These are phyloP conservation scores for Amazona vittata DNA, from an alignment of 2,113 vertebrate genomes.

Conservation along the genomic window DNA sequence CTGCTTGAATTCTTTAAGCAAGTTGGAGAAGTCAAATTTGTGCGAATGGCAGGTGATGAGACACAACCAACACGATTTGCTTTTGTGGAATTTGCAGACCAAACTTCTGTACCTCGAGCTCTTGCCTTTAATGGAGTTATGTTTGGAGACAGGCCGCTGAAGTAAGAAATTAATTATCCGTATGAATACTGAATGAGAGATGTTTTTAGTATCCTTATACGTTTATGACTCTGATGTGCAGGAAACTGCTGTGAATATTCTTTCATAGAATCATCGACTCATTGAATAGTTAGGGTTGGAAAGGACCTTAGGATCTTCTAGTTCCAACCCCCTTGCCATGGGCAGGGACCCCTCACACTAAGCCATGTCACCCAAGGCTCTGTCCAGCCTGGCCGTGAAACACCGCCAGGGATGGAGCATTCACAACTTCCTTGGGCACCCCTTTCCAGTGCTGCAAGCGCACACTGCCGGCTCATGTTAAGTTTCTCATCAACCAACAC, in stretches of 20 bases:
- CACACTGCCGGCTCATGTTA: too few species aligned
- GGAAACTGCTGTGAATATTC: neutral
- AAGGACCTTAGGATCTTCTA: too few species aligned
- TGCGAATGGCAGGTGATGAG: conserved; percentile 96
- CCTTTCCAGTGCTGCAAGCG: too few species aligned
- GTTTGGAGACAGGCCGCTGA: conserved; percentile 95
- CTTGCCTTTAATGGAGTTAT: conserved; percentile 97
- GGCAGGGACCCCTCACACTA: too few species aligned
- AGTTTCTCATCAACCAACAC: too few species aligned
- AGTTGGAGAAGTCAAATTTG: conserved; percentile 95
- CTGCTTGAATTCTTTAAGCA: conserved; percentile 95
- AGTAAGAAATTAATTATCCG: conserved; percentile 78
- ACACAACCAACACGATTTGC: conserved; percentile 95
- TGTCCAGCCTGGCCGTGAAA: too few species aligned
- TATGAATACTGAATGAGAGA: neutral
- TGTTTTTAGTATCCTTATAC: neutral
- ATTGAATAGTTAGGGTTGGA: too few species aligned
- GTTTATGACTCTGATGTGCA: neutral
- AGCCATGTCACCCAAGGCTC: too few species aligned
- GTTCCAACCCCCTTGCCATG: too few species aligned
- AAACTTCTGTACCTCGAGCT: conserved; percentile 89
- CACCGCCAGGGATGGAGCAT: too few species aligned
- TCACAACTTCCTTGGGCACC: too few species aligned
- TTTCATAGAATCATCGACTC: too few species aligned
- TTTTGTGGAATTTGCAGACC: conserved; percentile 95